Evolutionary conservation across 2,888 invertebrate genomes (phyloP).

Genomic region (Pandemis corylana): DNA sequence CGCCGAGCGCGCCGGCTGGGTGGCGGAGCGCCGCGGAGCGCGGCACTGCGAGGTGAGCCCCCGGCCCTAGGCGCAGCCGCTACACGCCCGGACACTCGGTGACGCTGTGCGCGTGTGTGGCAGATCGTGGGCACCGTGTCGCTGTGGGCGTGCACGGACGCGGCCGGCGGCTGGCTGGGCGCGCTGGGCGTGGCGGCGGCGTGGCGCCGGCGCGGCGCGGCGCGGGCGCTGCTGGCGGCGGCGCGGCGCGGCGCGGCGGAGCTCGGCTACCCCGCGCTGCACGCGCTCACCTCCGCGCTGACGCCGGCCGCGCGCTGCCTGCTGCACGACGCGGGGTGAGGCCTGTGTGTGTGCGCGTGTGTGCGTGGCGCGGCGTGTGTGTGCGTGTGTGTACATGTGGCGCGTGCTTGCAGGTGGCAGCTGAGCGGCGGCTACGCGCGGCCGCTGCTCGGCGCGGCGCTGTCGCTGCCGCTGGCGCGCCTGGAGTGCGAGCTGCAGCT

Average conservation of each 20-base stretch:
- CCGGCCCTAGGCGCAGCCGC: too few relatives aligned
- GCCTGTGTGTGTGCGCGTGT: background rate
- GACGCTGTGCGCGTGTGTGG: background rate
- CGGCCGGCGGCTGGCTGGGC: slow-evolving; percentile 56
- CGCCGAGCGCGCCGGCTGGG: slow-evolving; percentile 71
- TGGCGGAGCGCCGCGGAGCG: slow-evolving; percentile 62
- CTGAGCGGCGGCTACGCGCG: slow-evolving; percentile 60
- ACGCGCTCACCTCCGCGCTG: slow-evolving; percentile 49
- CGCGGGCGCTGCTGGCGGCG: slow-evolving; percentile 50
- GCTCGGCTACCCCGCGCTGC: slow-evolving; percentile 45
- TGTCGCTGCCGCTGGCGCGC: slow-evolving; percentile 59
- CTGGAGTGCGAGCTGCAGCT: slow-evolving; percentile 51
- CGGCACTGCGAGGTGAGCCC: slow-evolving; percentile 14
- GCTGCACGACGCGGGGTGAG: slow-evolving; percentile 47
- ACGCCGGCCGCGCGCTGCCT: slow-evolving; percentile 49
- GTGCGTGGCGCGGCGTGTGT: too few relatives aligned
- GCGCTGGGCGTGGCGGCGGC: slow-evolving; percentile 50
- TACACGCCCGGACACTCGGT: too few relatives aligned
- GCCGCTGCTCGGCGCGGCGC: slow-evolving; percentile 59
- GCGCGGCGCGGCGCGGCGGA: slow-evolving; percentile 41
- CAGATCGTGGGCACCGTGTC: slow-evolving; percentile 63
- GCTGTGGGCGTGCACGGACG: slow-evolving; percentile 55
- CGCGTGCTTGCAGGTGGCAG: slow-evolving; percentile 53
- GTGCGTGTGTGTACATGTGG: too few relatives aligned
- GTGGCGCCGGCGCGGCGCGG: slow-evolving; percentile 55